Evolutionary conservation across 2,797 vertebrate species (phyloP).

Genomic region (Antrozous pallidus): DNA sequence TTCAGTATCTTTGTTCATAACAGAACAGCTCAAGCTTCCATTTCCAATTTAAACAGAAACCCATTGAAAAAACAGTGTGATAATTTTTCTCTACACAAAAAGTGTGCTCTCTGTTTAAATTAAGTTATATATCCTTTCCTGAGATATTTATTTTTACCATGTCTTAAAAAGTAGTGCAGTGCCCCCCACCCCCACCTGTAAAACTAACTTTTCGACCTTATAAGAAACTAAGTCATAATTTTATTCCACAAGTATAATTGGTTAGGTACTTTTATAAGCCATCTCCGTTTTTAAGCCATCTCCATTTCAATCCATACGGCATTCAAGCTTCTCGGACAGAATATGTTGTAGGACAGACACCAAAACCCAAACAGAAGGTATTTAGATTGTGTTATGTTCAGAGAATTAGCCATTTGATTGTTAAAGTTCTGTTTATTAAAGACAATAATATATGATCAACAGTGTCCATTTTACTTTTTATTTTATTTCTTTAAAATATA

Average conservation of each 20-base stretch:
- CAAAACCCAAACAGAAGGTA: not conserved
- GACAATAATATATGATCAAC: not conserved
- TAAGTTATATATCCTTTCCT: not conserved
- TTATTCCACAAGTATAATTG: not conserved
- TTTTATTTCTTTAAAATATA: no score
- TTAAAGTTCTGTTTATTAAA: not conserved
- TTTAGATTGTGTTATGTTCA: not conserved
- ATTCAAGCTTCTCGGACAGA: not conserved
- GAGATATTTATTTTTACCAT: not conserved
- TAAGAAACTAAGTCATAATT: not conserved
- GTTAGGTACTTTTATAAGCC: not conserved
- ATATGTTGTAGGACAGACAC: not conserved
- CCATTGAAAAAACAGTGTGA: not conserved
- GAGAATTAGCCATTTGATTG: not conserved
- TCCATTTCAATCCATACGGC: not conserved
- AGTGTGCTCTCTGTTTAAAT: not conserved
- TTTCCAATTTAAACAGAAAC: constrained; percentile 1
- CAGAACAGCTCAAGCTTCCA: not conserved
- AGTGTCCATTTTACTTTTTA: not conserved
- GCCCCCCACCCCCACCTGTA: no score
- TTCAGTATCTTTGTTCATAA: not conserved
- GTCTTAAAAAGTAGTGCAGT: no score
- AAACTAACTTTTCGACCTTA: not conserved
- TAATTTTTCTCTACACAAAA: not conserved
- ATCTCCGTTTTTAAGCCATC: not conserved